Evolutionary conservation across 2,888 invertebrate species (phyloP).

Genomic region (Plemyria rubiginata): DNA sequence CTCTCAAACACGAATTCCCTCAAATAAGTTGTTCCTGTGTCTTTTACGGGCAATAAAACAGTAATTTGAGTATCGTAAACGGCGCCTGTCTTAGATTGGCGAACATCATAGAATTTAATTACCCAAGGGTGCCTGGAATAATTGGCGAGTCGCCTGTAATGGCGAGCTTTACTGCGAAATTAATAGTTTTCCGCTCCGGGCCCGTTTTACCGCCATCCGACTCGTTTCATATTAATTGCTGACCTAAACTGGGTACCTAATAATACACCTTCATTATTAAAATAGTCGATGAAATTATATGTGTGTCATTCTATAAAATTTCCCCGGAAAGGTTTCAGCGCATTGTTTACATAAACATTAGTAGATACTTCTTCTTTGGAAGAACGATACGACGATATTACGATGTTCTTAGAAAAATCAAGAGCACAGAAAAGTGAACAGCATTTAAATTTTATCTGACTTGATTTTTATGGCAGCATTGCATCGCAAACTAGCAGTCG

Average conservation of each 20-base stretch:
- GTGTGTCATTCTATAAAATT: conserved; percentile 23
- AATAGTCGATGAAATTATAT: conserved; percentile 46
- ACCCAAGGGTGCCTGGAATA: conserved; percentile 74
- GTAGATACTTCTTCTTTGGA: too few species aligned
- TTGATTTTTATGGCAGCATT: neutral
- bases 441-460: too few species aligned
- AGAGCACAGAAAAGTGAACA: too few species aligned
- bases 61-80: conserved; percentile 79
- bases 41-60: conserved; percentile 76
- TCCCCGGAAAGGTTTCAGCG: conserved; percentile 19
- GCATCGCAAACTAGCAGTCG: conserved; percentile 12
- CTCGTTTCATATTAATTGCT: conserved; percentile 72
- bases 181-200: conserved; percentile 77
- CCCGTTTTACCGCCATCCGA: conserved; percentile 57
- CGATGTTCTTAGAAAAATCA: too few species aligned
- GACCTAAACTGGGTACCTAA: conserved; percentile 59
- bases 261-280: conserved; percentile 59
- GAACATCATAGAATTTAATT: conserved; percentile 82
- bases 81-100: conserved; percentile 78
- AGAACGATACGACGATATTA: too few species aligned
- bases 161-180: conserved; percentile 76
- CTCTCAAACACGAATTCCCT: conserved; percentile 44
- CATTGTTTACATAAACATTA: too few species aligned
- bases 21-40: conserved; percentile 61
- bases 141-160: conserved; percentile 79